A percentile compares a stretch with the other conserved stretches of the same genome.
Conservation (phyloP, 2,888 invertebrate species). For the Serrognathus titanus region DNA sequence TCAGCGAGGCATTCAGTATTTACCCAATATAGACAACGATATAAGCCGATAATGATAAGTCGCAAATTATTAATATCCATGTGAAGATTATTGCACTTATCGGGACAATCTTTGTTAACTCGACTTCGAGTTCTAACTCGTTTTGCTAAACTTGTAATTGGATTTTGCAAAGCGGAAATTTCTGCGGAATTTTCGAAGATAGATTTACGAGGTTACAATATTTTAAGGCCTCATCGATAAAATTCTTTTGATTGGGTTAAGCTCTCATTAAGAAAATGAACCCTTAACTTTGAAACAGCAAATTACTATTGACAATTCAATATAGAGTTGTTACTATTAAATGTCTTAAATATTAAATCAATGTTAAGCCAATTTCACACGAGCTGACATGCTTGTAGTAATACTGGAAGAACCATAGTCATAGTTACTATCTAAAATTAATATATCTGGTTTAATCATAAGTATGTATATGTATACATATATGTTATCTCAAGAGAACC, state of each 20-base stretch:
- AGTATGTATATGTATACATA: too few relatives aligned
- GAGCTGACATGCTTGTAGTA: too few relatives aligned
- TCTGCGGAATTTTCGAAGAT: slow-evolving; percentile 23
- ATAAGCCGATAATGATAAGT: slow-evolving; percentile 28
- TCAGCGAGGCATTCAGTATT: background rate
- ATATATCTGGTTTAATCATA: too few relatives aligned
- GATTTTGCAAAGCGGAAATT: slow-evolving; percentile 26
- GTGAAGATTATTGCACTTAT: slow-evolving; percentile 28
- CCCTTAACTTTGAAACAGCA: too few relatives aligned
- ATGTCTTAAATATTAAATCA: too few relatives aligned
- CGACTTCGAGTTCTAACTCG: slow-evolving; percentile 21
- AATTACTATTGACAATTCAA: too few relatives aligned
- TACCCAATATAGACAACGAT: background rate
- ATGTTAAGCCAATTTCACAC: too few relatives aligned
- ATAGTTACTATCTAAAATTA: too few relatives aligned
- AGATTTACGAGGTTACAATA: slow-evolving; percentile 13
- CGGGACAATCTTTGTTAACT: slow-evolving; percentile 29
- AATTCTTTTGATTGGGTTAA: background rate
- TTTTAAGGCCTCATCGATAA: slow-evolving; percentile 5
- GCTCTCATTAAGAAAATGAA: too few relatives aligned
- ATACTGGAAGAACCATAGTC: too few relatives aligned
- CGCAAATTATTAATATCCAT: slow-evolving; percentile 30
- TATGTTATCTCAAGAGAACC: too few relatives aligned
- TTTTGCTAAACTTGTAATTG: slow-evolving; percentile 29
- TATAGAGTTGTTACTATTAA: too few relatives aligned